phyloP scores from a whole-genome alignment of 1,140 invertebrate species.

The Cepaea nemoralis region DNA sequence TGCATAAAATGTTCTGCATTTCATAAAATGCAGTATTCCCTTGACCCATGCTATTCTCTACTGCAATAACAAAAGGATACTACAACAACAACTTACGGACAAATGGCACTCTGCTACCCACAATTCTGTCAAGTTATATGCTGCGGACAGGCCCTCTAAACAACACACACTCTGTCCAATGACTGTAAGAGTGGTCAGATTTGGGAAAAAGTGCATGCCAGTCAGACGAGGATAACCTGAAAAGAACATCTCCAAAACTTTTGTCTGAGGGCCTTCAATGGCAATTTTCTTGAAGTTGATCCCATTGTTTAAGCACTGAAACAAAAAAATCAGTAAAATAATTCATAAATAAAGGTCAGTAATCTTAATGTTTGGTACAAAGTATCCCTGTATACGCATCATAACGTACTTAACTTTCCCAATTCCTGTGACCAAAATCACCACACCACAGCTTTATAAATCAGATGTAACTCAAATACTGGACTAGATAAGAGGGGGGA shows the following conservation, averaged over 20 bases:
- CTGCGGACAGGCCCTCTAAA: slow-evolving; percentile 56
- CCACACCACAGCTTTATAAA: too few species aligned
- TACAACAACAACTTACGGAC: slow-evolving; percentile 62
- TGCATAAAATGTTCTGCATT: too few species aligned
- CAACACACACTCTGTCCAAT: slow-evolving; percentile 61
- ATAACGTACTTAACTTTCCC: too few species aligned
- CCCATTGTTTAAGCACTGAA: slow-evolving; percentile 68
- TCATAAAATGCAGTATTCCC: too few species aligned
- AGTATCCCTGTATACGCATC: too few species aligned
- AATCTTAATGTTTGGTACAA: too few species aligned
- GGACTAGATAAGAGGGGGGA: too few species aligned
- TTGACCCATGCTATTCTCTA: too few species aligned
- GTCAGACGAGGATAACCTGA: slow-evolving; percentile 64
- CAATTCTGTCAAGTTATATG: slow-evolving; percentile 61
- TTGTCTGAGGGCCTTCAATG: slow-evolving; percentile 50
- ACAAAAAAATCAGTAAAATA: not conserved
- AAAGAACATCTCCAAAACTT: slow-evolving; percentile 69
- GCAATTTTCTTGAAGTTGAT: slow-evolving; percentile 58
- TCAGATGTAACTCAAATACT: too few species aligned
- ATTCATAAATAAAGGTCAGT: too few species aligned
- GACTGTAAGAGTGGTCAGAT: slow-evolving; percentile 60
- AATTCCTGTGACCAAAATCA: too few species aligned
- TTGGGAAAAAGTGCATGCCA: slow-evolving; percentile 66
- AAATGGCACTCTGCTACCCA: slow-evolving; percentile 69
- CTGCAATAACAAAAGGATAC: too few species aligned